Conservation (phyloP, 64 coral and sea anemone species). For the Montipora cactus region DNA sequence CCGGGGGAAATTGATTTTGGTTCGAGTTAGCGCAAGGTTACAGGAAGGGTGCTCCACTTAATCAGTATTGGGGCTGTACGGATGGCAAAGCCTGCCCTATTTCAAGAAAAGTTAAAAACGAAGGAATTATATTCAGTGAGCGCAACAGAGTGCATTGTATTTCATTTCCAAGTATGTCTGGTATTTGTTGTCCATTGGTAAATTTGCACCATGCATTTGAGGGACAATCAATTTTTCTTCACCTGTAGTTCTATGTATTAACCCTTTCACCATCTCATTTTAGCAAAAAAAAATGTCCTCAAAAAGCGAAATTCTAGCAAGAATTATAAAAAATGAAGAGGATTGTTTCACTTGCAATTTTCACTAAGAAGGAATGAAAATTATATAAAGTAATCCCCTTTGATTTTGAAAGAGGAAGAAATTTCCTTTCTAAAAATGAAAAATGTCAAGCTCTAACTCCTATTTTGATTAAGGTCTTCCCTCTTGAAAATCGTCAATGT, state of each 20-base stretch:
- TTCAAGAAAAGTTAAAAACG: too few species aligned
- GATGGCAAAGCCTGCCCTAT: too few species aligned
- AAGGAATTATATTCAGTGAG: too few species aligned
- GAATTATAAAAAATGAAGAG: slow-evolving; percentile 32
- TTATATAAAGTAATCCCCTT: slow-evolving; percentile 55
- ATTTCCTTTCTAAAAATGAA: slow-evolving; percentile 64
- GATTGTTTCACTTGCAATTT: slow-evolving; percentile 48
- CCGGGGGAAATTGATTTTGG: too few species aligned
- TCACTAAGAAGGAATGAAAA: slow-evolving; percentile 65
- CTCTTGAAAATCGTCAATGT: slow-evolving; percentile 23
- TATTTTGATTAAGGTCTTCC: slow-evolving; percentile 20
- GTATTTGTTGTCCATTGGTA: too few species aligned
- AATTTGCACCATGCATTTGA: too few species aligned
- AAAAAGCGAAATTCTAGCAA: slow-evolving; percentile 66
- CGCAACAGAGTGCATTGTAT: too few species aligned
- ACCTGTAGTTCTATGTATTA: not conserved
- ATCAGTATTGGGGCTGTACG: too few species aligned
- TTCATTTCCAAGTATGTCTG: too few species aligned
- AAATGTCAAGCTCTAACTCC: slow-evolving; percentile 5
- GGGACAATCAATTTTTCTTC: too few species aligned
- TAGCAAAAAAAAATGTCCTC: slow-evolving; percentile 29
- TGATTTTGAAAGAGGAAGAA: slow-evolving; percentile 54
- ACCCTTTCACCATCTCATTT: slow-evolving; percentile 56
- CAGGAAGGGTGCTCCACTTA: too few species aligned
- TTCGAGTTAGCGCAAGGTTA: too few species aligned